These are phyloP conservation scores for Automeris io DNA, from an alignment of 2,888 invertebrate species.

Conservation along the genomic window DNA sequence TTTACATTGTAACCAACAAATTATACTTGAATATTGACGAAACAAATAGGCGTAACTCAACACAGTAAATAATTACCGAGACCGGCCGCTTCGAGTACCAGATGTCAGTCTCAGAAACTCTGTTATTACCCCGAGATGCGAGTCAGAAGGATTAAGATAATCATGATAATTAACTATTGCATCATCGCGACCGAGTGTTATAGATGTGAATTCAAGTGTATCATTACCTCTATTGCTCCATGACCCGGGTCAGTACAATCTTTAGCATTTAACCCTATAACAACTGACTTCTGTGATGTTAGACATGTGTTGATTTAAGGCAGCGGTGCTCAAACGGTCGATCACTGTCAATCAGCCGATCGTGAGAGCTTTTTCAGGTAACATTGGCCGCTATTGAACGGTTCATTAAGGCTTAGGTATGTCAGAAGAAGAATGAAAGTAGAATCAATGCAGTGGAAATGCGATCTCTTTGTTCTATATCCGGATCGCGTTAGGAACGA, in stretches of 20 bases:
- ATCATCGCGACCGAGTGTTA: conserved; percentile 25
- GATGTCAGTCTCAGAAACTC: conserved; percentile 46
- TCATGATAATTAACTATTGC: conserved; percentile 44
- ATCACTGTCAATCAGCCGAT: no score
- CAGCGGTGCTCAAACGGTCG: no score
- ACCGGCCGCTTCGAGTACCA: conserved; percentile 44
- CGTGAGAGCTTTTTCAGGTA: no score
- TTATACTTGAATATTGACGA: neutral
- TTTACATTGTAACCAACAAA: no score
- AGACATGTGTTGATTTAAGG: no score
- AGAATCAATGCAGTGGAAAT: no score
- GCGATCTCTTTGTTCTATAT: no score
- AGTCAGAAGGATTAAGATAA: conserved; percentile 31
- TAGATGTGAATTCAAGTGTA: conserved; percentile 6
- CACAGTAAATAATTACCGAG: conserved; percentile 37
- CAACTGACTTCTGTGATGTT: no score
- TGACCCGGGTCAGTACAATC: neutral
- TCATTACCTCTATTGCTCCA: conserved; percentile 1
- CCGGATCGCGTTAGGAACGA: no score
- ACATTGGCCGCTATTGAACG: no score
- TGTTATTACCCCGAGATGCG: conserved; percentile 42
- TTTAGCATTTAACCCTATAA: neutral
- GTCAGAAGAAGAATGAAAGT: no score
- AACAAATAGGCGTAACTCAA: neutral
- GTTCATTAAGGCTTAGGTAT: no score